These are phyloP conservation scores for Yponomeuta plumbellus DNA, from an alignment of 2,888 invertebrate genomes.

Conservation along the genomic window DNA sequence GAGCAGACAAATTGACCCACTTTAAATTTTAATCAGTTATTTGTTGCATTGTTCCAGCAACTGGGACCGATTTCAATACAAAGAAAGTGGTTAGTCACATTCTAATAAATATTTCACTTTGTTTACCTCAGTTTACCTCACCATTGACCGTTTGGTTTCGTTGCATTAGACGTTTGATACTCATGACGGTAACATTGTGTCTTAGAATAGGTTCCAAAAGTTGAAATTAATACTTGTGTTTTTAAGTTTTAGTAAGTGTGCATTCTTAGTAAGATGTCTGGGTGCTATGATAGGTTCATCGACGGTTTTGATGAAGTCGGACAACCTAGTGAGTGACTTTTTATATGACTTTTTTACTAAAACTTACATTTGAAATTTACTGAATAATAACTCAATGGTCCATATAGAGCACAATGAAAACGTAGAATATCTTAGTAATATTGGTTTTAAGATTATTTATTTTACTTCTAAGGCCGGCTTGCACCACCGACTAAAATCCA, in stretches of 20 bases:
- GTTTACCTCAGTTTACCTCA: neutral
- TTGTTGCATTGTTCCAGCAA: conserved; percentile 4
- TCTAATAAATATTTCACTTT: neutral
- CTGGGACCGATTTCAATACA: conserved; percentile 11
- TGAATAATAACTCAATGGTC: too few species aligned
- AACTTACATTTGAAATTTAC: neutral
- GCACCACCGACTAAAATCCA: too few species aligned
- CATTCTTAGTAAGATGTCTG: neutral
- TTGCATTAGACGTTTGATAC: neutral
- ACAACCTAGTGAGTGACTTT: neutral
- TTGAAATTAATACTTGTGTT: too few species aligned
- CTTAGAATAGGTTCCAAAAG: neutral
- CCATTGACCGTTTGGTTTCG: neutral
- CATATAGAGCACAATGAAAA: too few species aligned
- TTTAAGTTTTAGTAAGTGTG: too few species aligned
- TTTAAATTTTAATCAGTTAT: neutral
- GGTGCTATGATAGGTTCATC: neutral
- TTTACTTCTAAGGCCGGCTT: too few species aligned
- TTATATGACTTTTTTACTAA: neutral
- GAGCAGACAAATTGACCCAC: conserved; percentile 3
- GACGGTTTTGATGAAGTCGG: neutral
- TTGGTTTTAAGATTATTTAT: too few species aligned
- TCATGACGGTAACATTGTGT: neutral
- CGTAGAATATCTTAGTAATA: too few species aligned
- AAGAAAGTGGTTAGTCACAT: neutral